Base-by-base conservation (phyloP, 2,113 vertebrate genomes). In the Ranitomeya variabilis region DNA sequence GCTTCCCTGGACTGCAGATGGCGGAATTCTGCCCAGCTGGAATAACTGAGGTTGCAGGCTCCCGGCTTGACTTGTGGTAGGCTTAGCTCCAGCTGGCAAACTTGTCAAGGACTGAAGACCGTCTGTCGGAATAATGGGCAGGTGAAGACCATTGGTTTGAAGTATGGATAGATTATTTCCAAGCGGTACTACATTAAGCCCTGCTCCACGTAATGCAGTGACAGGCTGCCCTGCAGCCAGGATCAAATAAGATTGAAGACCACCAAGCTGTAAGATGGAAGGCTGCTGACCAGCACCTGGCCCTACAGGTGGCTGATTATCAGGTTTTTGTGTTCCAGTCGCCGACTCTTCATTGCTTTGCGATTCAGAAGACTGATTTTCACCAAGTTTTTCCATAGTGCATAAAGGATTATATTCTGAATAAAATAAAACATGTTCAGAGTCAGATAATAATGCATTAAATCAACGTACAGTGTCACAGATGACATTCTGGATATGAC, bases 141-240 rank as follows among this genome's bases (percentile, higher is more conserved):
- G 31, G 37, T 16, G 31, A 37, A 74, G 71, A 74, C 71, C 71
- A 74, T 74, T 74, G 71, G 71, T 8, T 74, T 74, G 71, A 18
- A 74, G 71, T 45, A 74, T 74, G 71, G 71, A 74, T 3, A 74
- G 0, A 74, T 74, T 74, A 74, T 74, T 74, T 18, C 71, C 71
- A 18, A 74, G 26, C 3, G 23, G 31, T 14, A 74, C 71, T 19
- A 74, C 71, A 74, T 74, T 74, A 45, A 74, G 31, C 37, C 71
- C 71, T 9, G 71, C 31, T 45, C 71, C 71, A 18, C 14, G 71
- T 19, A 74, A 74, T 8, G 71, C 16, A 45, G 71, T 74, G 31
- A 74, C 71, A 16, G 71, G 71, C 37, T 74, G 71, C 14, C 71
- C 71, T 45, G 71, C 31, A 74, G 71, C 71, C 31, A 74, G 71